Evolutionary conservation across 1,140 invertebrate species (phyloP), one percentile per base, ranked within the genome.

Genomic region (roundworm (Caenorhabditis elegans)): DNA sequence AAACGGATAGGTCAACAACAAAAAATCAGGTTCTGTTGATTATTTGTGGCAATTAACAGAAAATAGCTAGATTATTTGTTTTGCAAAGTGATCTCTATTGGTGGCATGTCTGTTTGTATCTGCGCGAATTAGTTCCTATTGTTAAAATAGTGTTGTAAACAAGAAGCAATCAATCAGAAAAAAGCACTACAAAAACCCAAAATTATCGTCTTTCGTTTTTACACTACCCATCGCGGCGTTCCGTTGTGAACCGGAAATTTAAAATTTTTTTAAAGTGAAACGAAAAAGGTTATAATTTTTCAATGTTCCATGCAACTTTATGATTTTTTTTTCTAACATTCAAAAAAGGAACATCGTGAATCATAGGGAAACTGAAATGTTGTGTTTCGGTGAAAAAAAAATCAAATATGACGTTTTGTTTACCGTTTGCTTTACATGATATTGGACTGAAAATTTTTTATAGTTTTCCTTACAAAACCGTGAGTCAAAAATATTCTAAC

Each of bases 61-160:
- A 53, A 53, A 53, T 53, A 53, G 26, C 49, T 28, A 31, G 53
- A 60, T 60, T 60, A 60, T 60, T 60, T 60, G 53, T 60, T 60
- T 60, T 60, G 53, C 53, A 60, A 60, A 60, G 26, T 60, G 53
- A 60, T 60, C 53, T 60, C 49, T 60, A 60, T 60, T 60, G 53
- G 26, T 60, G 53, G 31, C 53, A 60, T 60, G 53, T 60, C 34
- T 60, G 26, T 60, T 60, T 31, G 53, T 60, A 28, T 60, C 53
- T 60, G 15, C 26, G 17, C 31, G 53, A 60, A 60, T 60, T 60
- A 60, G 53, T 31, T 48, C 46, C 46, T 19, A 76, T 43, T 76
- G 70, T 76, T 17, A 28, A 19, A 43, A 22, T 28, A 3, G 70
- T 43, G 19, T 48, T 19, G 70, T 76, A 26, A 46, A 48, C 46